Base-by-base conservation (phyloP, 2,113 vertebrate genomes). In the Odocoileus hemionus region DNA sequence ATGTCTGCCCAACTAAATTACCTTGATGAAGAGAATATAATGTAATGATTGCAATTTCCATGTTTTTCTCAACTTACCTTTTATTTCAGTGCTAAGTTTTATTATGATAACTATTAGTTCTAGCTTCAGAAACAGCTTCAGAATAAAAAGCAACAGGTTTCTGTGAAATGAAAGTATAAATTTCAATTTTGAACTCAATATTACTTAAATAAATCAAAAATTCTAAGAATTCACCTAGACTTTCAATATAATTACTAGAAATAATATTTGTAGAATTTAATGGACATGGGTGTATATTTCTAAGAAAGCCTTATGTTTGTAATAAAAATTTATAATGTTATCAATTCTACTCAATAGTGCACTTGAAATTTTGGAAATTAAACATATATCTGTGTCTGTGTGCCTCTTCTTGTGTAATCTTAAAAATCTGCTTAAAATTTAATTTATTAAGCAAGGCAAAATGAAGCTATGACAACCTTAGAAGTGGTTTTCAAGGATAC, bases 31-130 rank as follows among this genome's bases (percentile, higher is more conserved):
- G 26, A 86, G 60, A 97, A 64, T n/a, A 78, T 86, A 78, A 88
- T 92, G 54, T 33, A 89, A 94, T 86, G 33, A 55, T 21, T 11
- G 21, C 52, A 36, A 64, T 93, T 95, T 90, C 54, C 25, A 83
- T 70, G 33, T 80, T 28, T 61, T 86, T 89, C 30, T 95, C 28
- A 52, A 17, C 85, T 70, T 95, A 52, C 7, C 30, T 89, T 91
- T 94, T 92, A 84, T 96, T 91, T 96, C 17, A 52, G 84, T 92
- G 55, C n/a, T 87, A 87, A 94, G 74, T 95, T 96, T 92, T 61
- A 54, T 57, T 94, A 9, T 4, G 23, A 15, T 86, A 82, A 36
- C 57, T 78, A 33, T 78, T 86, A 74, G 28, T 84, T 93, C 21
- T 67, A 80, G 30, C 25, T 92, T 95, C 25, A 58, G 30, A 95